Evolutionary conservation across 2,113 vertebrate genomes (phyloP), one percentile per base, ranked within the genome.

Genomic region (Apus apus): DNA sequence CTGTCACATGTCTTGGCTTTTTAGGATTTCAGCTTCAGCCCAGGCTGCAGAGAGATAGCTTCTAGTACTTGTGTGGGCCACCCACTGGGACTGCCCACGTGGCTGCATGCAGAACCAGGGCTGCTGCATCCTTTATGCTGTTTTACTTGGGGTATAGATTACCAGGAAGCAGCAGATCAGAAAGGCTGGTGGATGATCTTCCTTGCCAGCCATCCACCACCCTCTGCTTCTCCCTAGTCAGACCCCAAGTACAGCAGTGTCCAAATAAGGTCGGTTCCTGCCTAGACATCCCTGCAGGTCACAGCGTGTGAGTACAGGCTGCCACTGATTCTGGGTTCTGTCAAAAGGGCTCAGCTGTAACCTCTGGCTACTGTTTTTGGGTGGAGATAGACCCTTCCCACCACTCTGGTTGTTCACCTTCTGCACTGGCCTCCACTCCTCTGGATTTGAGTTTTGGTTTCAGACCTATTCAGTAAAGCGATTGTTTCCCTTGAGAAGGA

Each of bases 21-120:
- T 66, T 21, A 34, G 14, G 38, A 40, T 50, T 75, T 75, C 65
- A 26, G 7, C 27, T 67, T 48, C 38, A 50, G 20, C n/a, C 13
- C 30, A 22, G 25, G 43, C 58, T 89, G 30, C 25, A 5, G 32
- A 48, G 26, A 60, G 4, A 15, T 17, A 34, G 1, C 36, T 45
- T 18, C 3, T n/a, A 36, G 22, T 30, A 57, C 30, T 9, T 1
- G 0, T 2, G 15, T 16, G 45, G 45, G 16, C 16, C 29, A 8
- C 7, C 15, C 23, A 1, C 20, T 29, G 30, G 48, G 7, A 4
- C 6, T 30, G 29, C 19, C 23, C n/a, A 20, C 36, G 25, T 2
- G 6, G 18, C 20, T 50, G 16, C 0, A 0, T 18, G 20, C 53
- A 50, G 51, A 53, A 38, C 13, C 1, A 3, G 25, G 30, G n/a